Evolutionary conservation across 2,797 vertebrate genomes (phyloP), one percentile per base, ranked within the genome.

Genomic region (Capromys pilorides): DNA sequence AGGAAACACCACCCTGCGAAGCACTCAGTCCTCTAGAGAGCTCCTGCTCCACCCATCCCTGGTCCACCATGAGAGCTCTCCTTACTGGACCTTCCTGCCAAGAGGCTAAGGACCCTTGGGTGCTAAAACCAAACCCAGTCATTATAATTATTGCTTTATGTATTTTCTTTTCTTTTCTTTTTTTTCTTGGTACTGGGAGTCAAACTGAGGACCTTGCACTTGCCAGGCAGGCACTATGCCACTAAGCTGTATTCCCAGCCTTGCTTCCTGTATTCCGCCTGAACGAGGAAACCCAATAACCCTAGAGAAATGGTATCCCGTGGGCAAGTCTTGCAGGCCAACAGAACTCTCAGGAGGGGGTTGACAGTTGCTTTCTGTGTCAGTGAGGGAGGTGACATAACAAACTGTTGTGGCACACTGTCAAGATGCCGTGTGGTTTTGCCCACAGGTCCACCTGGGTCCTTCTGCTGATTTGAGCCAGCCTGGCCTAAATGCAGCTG

Each of bases 261-360:
- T 14, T 18, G 54, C 54, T 57, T 57, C 54, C 14, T 57, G 54
- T 57, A 18, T 81, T 88, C 80, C 10, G 39, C 33, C 22, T 85
- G 19, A 13, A 92, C 85, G 87, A 45, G 5, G 4, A 87, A 71
- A 22, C 57, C 85, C 90, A 81, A 28, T 57, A 85, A 86, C 88
- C 22, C 41, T 64, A 64, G 69, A 90, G 71, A 69, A 13, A 64
- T 75, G 62, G 26, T 67, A 91, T 61, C 62, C 19, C 57, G 79
- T 89, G 62, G 49, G 16, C 36, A 94, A 77, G 24, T 67, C 41
- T 93, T 85, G 85, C 0, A 54, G 19, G 59, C 31, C 81, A 93
- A 71, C n/a, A 91, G 79, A 94, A 89, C 28, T 3, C n/a, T 78
- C 73, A 86, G 79, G 82, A 95, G 49, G 59, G 75, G 5, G 12